Evolutionary conservation across 1,140 invertebrate species (phyloP).

Genomic region (Artemia franciscana): DNA sequence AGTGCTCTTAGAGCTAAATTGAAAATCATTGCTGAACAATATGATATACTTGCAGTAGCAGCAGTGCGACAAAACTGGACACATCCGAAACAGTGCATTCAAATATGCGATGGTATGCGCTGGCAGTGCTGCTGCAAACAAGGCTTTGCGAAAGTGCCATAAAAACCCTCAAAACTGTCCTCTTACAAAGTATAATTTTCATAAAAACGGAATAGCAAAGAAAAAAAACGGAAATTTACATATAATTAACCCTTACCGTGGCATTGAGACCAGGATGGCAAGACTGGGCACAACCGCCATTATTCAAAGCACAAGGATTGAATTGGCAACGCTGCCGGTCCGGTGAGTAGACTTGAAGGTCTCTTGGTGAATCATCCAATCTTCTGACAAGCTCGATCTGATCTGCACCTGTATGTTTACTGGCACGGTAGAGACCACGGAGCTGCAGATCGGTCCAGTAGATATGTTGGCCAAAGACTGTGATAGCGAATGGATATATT

Average conservation of each 20-base stretch:
- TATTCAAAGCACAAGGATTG: slow-evolving; percentile 71
- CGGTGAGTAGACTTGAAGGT: slow-evolving; percentile 62
- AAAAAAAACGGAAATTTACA: too few species aligned
- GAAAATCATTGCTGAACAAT: too few species aligned
- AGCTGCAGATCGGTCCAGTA: slow-evolving; percentile 94
- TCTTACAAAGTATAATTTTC: too few species aligned
- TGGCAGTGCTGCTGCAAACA: too few species aligned
- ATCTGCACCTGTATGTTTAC: slow-evolving; percentile 86
- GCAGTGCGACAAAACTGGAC: too few species aligned
- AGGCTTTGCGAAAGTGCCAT: too few species aligned
- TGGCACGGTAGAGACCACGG: slow-evolving; percentile 77
- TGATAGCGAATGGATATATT: slow-evolving; percentile 88
- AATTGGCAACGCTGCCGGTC: slow-evolving; percentile 51
- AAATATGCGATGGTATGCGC: too few species aligned
- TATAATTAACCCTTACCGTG: slow-evolving; percentile 25
- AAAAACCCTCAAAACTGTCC: too few species aligned
- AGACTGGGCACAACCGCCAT: slow-evolving; percentile 85
- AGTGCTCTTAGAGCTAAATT: too few species aligned
- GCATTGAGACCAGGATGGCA: slow-evolving; percentile 70
- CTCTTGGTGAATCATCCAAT: slow-evolving; percentile 66
- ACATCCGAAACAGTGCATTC: too few species aligned
- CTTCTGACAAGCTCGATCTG: slow-evolving; percentile 82
- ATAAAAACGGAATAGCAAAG: too few species aligned
- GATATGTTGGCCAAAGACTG: slow-evolving; percentile 70
- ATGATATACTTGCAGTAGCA: too few species aligned